Base-by-base conservation (phyloP, 2,888 invertebrate species). In the Xylophagus ater region DNA sequence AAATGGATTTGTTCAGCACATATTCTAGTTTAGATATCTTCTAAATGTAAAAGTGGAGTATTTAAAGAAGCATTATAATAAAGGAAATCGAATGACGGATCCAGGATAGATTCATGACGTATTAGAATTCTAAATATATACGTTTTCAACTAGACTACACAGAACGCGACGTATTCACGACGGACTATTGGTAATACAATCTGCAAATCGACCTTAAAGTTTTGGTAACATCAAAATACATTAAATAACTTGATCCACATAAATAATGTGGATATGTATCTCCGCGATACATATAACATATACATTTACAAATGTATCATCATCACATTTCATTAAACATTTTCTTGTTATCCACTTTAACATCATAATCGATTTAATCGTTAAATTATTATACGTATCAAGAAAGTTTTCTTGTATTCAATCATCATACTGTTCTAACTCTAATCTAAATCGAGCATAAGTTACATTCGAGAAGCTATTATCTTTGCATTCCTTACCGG, bases 371-470 rank as follows among this genome's bases (percentile, higher is more conserved):
- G 86, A 82, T 58, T 89, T 89, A 18, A 89, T 55, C 0, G 88
- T 89, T 47, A 88, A 68, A 70, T 89, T 89, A 59, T 87, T 83
- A 56, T 89, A 88, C 0, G 83, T 78, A 59, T 89, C 89, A 25
- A 79, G 60, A 56, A 89, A 89, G 29, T 74, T 76, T 56, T 87
- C 87, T 61, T 88, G 85, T 36, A 89, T 78, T 9, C 89, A 71
- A 59, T 89, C 88, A 14, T 78, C 76, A 54, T 77, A 78, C 37
- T 67, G 68, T 3, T 71, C 67, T 15, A 72, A 74, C 57, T 88
- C 87, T 28, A 74, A 72, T 30, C 72, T 68, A 18, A 86, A 72
- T 40, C 70, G 69, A 42, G 66, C 68, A 67, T 83, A 70, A 1
- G 74, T 65, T 51, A 72, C 70, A 52, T 76, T 69, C 56, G 54